Base-by-base conservation (phyloP, 1,140 invertebrate species). In the Lepeophtheirus salmonis region DNA sequence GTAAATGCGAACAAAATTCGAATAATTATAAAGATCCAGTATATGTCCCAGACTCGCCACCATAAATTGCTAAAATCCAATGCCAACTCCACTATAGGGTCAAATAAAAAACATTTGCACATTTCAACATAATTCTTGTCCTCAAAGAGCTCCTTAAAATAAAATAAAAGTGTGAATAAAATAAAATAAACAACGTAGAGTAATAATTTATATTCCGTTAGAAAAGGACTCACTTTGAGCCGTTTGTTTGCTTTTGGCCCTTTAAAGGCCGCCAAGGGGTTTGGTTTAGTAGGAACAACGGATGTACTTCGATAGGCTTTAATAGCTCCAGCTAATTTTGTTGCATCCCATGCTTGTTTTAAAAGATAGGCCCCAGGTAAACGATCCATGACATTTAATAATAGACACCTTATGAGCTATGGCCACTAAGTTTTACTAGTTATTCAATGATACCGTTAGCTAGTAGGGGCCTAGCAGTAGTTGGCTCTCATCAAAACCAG, bases 11-110 rank as follows among this genome's bases (percentile, higher is more conserved):
- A 21, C 1, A 50, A 4, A 2, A 60, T 54, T 3, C 49, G 23
- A 10, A 61, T 12, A 20, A 26, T n/a, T 18, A 53, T 25, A 24
- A 61, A 61, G 21, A 61, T 21, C 59, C 59, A 61, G 21, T 61
- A 61, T n/a, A 61, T 52, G 51, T 61, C 59, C 59, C 59, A 61
- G 4, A 61, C 25, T 24, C 50, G 16, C 50, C 50, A 61, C 50
- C 51, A 61, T 16, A 61, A n/a, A 30, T 61, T 41, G 6, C 3
- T 2, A 23, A 53, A 18, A 20, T 73, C 69, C 23, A 25, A 23
- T 21, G 23, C 55, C n/a, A 25, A 14, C 12, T 41, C n/a, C 2
- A 26, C 22, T n/a, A 48, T 14, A n/a, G 3, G 13, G 14, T 57
- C 30, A n/a, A 41, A 41, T 6, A 41, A 41, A 41, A 41, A 41